Conservation (phyloP, 2,797 vertebrate species). For the Acrossocheilus fasciatus region DNA sequence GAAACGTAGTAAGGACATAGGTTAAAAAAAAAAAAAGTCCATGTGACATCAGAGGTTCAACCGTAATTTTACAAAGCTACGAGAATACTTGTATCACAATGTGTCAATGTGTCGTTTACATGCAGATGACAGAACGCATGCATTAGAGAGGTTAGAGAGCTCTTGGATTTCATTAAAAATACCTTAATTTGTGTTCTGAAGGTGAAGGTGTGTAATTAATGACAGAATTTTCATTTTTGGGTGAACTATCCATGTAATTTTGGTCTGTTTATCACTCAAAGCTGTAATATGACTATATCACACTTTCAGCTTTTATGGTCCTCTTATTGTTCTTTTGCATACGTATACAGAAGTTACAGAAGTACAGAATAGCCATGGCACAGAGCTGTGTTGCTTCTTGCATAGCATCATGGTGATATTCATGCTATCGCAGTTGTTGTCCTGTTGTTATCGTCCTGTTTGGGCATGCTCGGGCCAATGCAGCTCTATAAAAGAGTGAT, state of each 20-base stretch:
- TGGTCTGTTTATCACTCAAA: neutral
- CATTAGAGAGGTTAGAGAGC: neutral
- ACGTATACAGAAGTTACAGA: neutral
- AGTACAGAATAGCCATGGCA: neutral
- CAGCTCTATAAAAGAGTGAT: conserved; percentile 78
- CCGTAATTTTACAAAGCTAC: no score
- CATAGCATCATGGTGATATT: conserved; percentile 51
- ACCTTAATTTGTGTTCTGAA: neutral
- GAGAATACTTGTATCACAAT: no score
- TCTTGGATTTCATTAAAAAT: neutral
- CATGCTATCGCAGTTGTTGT: conserved; percentile 41
- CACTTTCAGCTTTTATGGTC: neutral
- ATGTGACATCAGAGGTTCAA: no score
- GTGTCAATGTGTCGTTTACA: no score
- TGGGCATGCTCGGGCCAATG: conserved; percentile 26
- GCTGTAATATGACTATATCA: neutral
- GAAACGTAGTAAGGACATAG: no score
- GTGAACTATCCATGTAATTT: neutral
- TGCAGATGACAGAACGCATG: no score
- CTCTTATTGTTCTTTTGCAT: neutral
- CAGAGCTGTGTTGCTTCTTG: conserved; percentile 39
- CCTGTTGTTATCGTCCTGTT: conserved; percentile 35
- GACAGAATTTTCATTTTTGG: neutral
- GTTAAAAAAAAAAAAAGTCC: no score
- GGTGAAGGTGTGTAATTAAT: no score